Percentiles rank a stretch among this genome's conserved stretches.
phyloP scores from a whole-genome alignment of 2,797 vertebrate species.

The Lithobates pipiens region DNA sequence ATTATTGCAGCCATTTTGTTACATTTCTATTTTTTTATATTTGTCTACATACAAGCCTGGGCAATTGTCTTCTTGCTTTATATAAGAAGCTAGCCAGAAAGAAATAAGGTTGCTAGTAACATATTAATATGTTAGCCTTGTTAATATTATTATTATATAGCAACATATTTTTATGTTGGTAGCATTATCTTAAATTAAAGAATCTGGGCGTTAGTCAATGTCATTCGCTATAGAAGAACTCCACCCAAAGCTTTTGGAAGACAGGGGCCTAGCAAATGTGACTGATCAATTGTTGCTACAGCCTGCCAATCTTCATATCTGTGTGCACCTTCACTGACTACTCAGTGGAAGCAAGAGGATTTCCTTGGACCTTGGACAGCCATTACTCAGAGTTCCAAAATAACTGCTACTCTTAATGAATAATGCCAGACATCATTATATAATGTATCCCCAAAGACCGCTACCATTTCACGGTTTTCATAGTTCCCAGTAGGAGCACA shows the following conservation, averaged over 20 bases:
- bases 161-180: not conserved
- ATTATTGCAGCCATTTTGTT: not conserved
- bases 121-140: too few species aligned
- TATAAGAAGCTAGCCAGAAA: not conserved
- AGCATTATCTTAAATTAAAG: not conserved
- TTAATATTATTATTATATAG: too few species aligned
- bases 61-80: not conserved
- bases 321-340: not conserved
- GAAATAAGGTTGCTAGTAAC: not conserved
- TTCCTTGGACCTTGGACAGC: too few species aligned
- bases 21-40: too few species aligned
- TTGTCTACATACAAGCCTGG: not conserved
- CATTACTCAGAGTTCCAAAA: too few species aligned
- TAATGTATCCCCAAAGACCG: too few species aligned
- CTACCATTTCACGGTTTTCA: too few species aligned
- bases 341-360: not conserved
- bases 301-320: not conserved
- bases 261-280: not conserved
- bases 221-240: not conserved
- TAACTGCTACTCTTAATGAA: too few species aligned
- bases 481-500: too few species aligned
- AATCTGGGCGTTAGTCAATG: not conserved
- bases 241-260: not conserved
- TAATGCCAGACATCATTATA: too few species aligned
- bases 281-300: too few species aligned